Base-by-base conservation (phyloP, 1,140 invertebrate genomes). In the Drosophila sp. region DNA sequence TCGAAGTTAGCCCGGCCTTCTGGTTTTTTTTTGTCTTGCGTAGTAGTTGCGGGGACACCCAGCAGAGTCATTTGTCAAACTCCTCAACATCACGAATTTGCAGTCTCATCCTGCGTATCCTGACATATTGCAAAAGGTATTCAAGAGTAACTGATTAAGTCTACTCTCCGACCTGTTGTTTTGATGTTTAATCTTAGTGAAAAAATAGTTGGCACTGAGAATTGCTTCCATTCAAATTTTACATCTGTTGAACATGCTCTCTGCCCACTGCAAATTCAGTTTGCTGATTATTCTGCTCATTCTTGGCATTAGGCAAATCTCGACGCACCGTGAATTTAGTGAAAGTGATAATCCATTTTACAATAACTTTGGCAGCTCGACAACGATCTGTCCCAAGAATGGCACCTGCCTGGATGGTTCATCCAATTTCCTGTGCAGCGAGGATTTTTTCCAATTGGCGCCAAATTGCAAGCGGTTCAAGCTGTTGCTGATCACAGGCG, bases 341-440 rank as follows among this genome's bases (percentile, higher is more conserved):
- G 23, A 32, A 2, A 4, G 5, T 1, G 1, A 29, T 6, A 76
- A 70, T 74, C 71, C 71, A 1, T 74, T 60, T 44, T 66, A 66
- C 8, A 69, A 62, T 17, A 2, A 77, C 17, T 73, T 77, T 47
- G 71, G 75, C 50, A 73, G 57, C 50, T 30, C 30, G 10, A 0
- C 7, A 1, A 73, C 41, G 33, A 50, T 73, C 4, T 74, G 75
- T 27, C 75, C 75, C 0, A 0, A 1, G 3, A 10, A 62, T 40
- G 8, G 0, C 1, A 35, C 33, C 11, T 77, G 75, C 33, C 2
- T 58, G 35, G 76, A 78, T 65, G 67, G 67, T 4, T 35, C 25
- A 8, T 27, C 11, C 0, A 70, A 78, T 50, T 75, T 75, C 4
- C 55, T 78, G 0, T 78, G 76, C 23, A 5, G 5, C 11, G 1